Evolutionary conservation across 2,797 vertebrate species (phyloP).

Genomic region (Oreonectes daqikongensis): DNA sequence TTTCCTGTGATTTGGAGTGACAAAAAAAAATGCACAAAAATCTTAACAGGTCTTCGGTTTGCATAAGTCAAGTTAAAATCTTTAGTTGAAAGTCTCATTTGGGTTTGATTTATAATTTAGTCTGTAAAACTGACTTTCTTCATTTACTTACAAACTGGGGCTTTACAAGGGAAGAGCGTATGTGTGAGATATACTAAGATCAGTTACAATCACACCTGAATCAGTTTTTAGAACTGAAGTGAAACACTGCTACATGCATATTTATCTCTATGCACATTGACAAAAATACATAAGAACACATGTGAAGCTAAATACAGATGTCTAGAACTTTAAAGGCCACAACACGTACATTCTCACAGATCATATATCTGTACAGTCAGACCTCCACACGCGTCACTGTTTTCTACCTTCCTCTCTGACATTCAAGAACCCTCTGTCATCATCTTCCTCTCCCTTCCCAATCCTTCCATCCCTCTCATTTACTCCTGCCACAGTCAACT

Average conservation of each 20-base stretch:
- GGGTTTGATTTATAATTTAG: background rate
- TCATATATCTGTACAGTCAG: background rate
- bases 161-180: background rate
- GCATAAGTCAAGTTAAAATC: background rate
- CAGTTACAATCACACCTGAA: background rate
- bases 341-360: background rate
- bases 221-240: background rate
- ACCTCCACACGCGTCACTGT: background rate
- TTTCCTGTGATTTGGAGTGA: background rate
- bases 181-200: background rate
- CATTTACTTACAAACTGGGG: background rate
- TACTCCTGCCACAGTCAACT: background rate
- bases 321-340: slow-evolving; percentile 1
- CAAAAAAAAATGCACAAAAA: background rate
- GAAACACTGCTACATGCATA: background rate
- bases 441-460: background rate
- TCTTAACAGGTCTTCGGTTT: background rate
- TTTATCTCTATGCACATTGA: background rate
- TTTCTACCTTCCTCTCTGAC: slow-evolving; percentile 4
- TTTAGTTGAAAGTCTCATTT: background rate
- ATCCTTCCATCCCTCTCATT: background rate
- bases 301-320: background rate
- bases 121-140: background rate
- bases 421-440: slow-evolving; percentile 18
- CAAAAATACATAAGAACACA: background rate